Evolutionary conservation across 2,888 invertebrate genomes (phyloP), one percentile per base, ranked within the genome.

Genomic region (Diarsia mendica): DNA sequence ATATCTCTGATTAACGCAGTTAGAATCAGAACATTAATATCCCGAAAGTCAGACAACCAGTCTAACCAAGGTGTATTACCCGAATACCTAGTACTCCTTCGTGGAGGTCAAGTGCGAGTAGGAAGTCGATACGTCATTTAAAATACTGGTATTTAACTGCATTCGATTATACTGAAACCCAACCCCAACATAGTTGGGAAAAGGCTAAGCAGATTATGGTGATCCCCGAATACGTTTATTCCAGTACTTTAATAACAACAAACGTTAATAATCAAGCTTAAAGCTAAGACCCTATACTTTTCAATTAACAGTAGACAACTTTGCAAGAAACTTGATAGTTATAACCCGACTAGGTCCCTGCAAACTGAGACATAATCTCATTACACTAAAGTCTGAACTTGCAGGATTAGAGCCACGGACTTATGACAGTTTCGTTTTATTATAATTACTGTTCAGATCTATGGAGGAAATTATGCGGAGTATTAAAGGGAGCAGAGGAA

Each of bases 361-460:
- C n/a, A 77, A 80, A 71, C 71, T 55, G 15, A 46, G 55, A 58
- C 63, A 46, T 73, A 83, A 82, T 79, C 79, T 67, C 28, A 67
- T 82, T 71, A 67, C 4, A 23, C 18, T 48, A 28, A 72, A 80
- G 66, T 8, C 60, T 83, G 23, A 75, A 83, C 46, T 79, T 82
- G 55, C 70, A 46, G 70, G 75, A 79, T 79, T 79, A 70, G 23
- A 67, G 20, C 28, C n/a, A 10, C 10, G 46, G 66, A 63, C 46
- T 67, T 80, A 61, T 53, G 67, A 60, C 60, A 75, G 70, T 83
- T 75, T 39, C 61, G 69, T 81, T 78, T 81, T 81, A 80, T 77
- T 76, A 76, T 76, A 65, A 82, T 60, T 65, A 33, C 44, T 60
- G 46, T 77, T 67, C 11, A 67, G 48, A 82, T 77, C 60, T 76